A percentile compares a stretch with the other conserved stretches of the same genome.
Conservation (phyloP, 2,113 vertebrate species). For the Cervus canadensis region DNA sequence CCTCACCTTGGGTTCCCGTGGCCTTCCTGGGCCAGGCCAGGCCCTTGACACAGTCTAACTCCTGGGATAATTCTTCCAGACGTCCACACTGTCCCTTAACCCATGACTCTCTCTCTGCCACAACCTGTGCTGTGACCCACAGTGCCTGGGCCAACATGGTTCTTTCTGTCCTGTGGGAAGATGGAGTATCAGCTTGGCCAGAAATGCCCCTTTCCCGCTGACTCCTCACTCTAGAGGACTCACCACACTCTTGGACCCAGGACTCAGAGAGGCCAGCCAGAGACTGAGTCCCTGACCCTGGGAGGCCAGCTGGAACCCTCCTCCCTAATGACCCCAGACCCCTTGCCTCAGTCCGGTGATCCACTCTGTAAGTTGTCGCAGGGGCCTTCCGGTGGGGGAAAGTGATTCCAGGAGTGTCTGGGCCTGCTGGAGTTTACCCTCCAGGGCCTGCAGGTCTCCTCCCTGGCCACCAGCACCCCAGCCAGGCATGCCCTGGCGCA, state of each 20-base stretch:
- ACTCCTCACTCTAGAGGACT: not conserved
- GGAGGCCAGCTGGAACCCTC: not conserved
- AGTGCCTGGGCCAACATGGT: conserved; percentile 74
- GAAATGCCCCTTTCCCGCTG: not conserved
- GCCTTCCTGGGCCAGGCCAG: conserved; percentile 41
- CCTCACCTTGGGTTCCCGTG: not conserved
- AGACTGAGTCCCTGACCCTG: not conserved
- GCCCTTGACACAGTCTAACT: conserved; percentile 47
- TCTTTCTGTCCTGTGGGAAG: conserved; percentile 77
- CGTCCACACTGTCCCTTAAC: conserved; percentile 58
- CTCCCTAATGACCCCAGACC: not conserved
- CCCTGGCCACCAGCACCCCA: not conserved
- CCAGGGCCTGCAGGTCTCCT: not conserved
- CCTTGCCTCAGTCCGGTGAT: conserved; percentile 22
- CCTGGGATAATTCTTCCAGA: not conserved
- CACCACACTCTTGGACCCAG: not conserved
- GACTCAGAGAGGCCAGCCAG: not conserved
- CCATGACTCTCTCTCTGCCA: conserved; percentile 60
- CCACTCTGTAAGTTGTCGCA: conserved; percentile 13
- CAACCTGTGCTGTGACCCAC: conserved; percentile 54
- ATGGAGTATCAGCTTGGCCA: not conserved
- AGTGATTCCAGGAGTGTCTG: conserved; percentile 39
- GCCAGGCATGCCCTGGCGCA: conserved; percentile 71
- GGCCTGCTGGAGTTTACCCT: conserved; percentile 48
- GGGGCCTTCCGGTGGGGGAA: not conserved